Evolutionary conservation across 53 echinoderm and acorn worm species (phyloP).

Genomic region (Echinarachnius parma): DNA sequence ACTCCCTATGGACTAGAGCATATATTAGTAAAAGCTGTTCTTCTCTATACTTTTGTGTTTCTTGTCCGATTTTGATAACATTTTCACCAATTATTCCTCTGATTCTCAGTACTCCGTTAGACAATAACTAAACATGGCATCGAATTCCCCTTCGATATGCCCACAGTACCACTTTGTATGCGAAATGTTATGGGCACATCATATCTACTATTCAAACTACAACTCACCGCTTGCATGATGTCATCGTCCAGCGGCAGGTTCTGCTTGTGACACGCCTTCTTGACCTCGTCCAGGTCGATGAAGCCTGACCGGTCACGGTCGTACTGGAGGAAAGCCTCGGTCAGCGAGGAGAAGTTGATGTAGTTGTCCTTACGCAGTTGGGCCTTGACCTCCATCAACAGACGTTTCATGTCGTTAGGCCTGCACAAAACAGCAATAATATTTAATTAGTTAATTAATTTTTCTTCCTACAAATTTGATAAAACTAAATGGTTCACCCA

Average conservation of each 20-base stretch:
- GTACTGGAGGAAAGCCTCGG: slow-evolving; percentile 89
- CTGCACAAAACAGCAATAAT: slow-evolving; percentile 41
- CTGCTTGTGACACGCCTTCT: slow-evolving; percentile 88
- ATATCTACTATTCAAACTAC: not conserved
- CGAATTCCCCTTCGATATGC: not conserved
- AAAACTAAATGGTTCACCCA: no score
- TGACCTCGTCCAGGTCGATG: slow-evolving; percentile 73
- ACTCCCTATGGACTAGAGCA: no score
- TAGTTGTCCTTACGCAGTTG: slow-evolving; percentile 94
- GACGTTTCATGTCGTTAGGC: slow-evolving; percentile 78
- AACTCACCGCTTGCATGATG: slow-evolving; percentile 93
- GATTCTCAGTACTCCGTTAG: not conserved
- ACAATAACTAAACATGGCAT: not conserved
- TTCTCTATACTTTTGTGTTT: no score
- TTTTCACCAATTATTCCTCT: no score
- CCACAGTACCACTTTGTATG: not conserved
- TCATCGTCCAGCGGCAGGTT: slow-evolving; percentile 98
- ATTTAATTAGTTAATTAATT: not conserved
- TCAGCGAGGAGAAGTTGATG: slow-evolving; percentile 91
- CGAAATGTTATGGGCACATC: not conserved
- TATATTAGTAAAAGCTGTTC: no score
- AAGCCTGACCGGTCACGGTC: slow-evolving; percentile 80
- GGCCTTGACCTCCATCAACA: slow-evolving; percentile 73
- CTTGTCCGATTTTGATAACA: no score
- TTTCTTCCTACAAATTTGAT: not conserved